Percentiles rank a stretch among this genome's conserved stretches.
Conservation (phyloP, 2,797 vertebrate genomes). For the Paramormyrops hopkinsi region DNA sequence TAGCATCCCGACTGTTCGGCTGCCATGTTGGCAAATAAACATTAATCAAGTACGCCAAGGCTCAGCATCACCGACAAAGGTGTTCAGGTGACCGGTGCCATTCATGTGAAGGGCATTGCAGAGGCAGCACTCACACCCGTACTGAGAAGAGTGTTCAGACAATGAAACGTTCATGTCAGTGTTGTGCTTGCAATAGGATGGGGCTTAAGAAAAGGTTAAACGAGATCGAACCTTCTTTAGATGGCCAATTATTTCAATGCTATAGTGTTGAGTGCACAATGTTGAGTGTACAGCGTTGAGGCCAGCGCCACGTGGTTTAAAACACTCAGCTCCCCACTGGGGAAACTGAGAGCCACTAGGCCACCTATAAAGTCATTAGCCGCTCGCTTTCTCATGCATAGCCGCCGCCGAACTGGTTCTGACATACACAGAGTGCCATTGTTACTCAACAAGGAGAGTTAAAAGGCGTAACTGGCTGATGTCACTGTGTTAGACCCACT, state of each 20-base stretch:
- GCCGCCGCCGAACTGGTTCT: not conserved
- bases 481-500: not conserved
- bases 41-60: not conserved
- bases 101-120: not conserved
- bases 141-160: not conserved
- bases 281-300: not conserved
- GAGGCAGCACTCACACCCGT: not conserved
- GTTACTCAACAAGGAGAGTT: not conserved
- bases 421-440: not conserved
- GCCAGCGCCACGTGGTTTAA: not conserved
- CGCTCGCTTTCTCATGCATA: not conserved
- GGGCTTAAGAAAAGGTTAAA: not conserved
- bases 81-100: not conserved
- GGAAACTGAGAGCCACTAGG: not conserved
- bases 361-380: constrained; percentile 2
- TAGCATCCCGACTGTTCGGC: not conserved
- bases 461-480: not conserved
- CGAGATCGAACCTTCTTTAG: not conserved
- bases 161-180: not conserved
- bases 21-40: not conserved
- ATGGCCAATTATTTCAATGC: not conserved
- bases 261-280: not conserved
- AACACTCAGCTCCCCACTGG: not conserved
- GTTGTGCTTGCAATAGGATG: not conserved
- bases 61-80: not conserved